phyloP scores from a whole-genome alignment of 2,888 invertebrate species.

The Nomada ruficornis region DNA sequence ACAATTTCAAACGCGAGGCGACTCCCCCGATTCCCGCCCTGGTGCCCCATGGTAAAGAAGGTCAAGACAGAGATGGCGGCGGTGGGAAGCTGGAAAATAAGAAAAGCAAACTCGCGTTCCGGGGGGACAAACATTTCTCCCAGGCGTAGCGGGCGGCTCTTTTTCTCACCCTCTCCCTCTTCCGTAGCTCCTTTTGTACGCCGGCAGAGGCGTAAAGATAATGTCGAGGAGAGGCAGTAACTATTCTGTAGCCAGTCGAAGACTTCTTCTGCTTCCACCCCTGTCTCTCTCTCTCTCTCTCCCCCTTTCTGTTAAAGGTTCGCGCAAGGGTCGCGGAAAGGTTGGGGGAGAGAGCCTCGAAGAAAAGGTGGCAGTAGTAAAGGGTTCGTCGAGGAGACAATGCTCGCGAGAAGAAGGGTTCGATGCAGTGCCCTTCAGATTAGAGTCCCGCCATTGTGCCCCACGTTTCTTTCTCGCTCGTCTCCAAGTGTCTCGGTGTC shows the following conservation, averaged over 20 bases:
- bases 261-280: slow-evolving; percentile 14
- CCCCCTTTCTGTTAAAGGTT: slow-evolving; percentile 40
- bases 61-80: slow-evolving; percentile 26
- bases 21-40: background rate
- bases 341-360: slow-evolving; percentile 34
- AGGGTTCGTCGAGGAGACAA: slow-evolving; percentile 70
- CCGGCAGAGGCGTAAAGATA: slow-evolving; percentile 65
- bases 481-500: slow-evolving; percentile 44
- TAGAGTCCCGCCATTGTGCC: slow-evolving; percentile 76
- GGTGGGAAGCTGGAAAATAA: slow-evolving; percentile 21
- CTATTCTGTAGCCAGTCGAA: slow-evolving; percentile 62
- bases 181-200: slow-evolving; percentile 52
- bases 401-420: slow-evolving; percentile 73
- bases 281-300: slow-evolving; percentile 15
- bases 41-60: slow-evolving; percentile 25
- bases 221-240: slow-evolving; percentile 65
- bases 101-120: slow-evolving; percentile 52
- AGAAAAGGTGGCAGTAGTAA: slow-evolving; percentile 62
- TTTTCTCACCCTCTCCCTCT: background rate
- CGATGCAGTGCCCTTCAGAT: slow-evolving; percentile 81
- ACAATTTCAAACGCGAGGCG: background rate
- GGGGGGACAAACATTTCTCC: slow-evolving; percentile 49
- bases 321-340: slow-evolving; percentile 65
- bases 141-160: slow-evolving; percentile 9
- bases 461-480: slow-evolving; percentile 63